A percentile compares a stretch with the other conserved stretches of the same genome.
Conservation (phyloP, 2,888 invertebrate genomes). For the Arge pagana region DNA sequence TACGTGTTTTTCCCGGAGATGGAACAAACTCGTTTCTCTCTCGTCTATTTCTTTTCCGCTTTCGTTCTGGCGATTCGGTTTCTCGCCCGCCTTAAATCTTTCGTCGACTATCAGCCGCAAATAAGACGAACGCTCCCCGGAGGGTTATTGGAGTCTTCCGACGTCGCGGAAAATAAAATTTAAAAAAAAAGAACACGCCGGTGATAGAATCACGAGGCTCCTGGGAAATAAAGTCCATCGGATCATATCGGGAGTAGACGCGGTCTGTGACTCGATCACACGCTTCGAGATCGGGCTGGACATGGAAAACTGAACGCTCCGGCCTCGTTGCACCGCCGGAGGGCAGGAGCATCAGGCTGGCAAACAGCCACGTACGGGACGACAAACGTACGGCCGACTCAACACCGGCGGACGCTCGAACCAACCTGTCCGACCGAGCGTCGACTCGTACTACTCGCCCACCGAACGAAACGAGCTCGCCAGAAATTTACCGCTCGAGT, state of each 20-base stretch:
- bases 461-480: too few relatives aligned
- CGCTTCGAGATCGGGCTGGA: too few relatives aligned
- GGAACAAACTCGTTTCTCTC: constrained; percentile 8
- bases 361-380: too few relatives aligned
- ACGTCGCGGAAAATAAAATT: constrained; percentile 10
- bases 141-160: constrained; percentile 37
- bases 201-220: constrained; percentile 53
- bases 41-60: constrained; percentile 7
- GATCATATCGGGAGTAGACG: too few relatives aligned
- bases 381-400: too few relatives aligned
- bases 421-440: background rate
- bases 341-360: too few relatives aligned
- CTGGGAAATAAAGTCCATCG: constrained; percentile 54
- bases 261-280: too few relatives aligned
- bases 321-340: too few relatives aligned
- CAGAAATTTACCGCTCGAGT: too few relatives aligned
- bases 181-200: constrained; percentile 16
- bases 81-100: constrained; percentile 7
- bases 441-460: constrained; percentile 6
- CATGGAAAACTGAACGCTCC: too few relatives aligned
- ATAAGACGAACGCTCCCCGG: constrained; percentile 34
- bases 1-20: too few relatives aligned
- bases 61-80: background rate
- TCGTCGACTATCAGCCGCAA: constrained; percentile 13
- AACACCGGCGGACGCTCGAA: too few relatives aligned